phyloP scores from a whole-genome alignment of 2,113 vertebrate genomes.

The Malurus cyaneus region DNA sequence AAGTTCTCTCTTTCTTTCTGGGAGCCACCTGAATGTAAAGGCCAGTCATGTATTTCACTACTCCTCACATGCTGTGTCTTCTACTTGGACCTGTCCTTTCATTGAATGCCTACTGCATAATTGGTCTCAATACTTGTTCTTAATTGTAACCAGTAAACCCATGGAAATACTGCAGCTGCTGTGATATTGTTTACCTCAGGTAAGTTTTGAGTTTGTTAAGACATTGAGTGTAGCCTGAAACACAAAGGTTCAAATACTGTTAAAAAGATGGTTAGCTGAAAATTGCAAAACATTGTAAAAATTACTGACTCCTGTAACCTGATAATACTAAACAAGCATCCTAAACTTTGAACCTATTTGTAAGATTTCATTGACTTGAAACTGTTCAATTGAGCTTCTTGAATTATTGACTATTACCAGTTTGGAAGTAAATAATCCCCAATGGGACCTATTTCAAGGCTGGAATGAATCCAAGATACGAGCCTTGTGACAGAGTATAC shows the following conservation, averaged over 20 bases:
- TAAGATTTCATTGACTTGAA: conserved; percentile 22
- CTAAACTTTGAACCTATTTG: conserved; percentile 13
- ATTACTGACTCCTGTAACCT: background rate
- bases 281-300: background rate
- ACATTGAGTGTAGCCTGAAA: background rate
- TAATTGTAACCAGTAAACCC: background rate
- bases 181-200: background rate
- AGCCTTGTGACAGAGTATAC: conserved; percentile 67
- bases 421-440: conserved; percentile 76
- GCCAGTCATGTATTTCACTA: background rate
- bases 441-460: conserved; percentile 66
- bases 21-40: background rate
- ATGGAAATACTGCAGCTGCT: background rate
- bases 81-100: background rate
- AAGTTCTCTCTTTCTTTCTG: background rate
- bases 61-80: background rate
- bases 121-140: background rate
- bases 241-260: background rate
- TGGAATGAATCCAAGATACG: conserved; percentile 70
- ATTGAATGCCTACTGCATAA: background rate
- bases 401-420: conserved; percentile 73
- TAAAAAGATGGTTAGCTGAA: background rate
- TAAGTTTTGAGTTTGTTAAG: background rate
- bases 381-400: background rate
- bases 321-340: background rate